Conservation (phyloP, 2,113 vertebrate genomes). For the Polypterus senegalus region DNA sequence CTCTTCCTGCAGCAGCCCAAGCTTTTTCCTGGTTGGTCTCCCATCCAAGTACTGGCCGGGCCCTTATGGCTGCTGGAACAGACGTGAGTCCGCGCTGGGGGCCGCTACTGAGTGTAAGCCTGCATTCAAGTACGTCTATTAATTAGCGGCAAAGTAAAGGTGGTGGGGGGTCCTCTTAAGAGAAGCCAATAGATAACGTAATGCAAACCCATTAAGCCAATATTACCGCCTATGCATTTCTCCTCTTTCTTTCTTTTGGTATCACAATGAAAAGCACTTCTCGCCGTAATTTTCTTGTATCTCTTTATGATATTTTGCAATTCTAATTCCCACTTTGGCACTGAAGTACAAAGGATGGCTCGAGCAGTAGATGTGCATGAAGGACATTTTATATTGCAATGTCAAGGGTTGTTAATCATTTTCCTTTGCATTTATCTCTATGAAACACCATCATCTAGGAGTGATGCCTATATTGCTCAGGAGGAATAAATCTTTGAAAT, state of each 20-base stretch:
- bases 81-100: too few species aligned
- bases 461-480: constrained; percentile 15
- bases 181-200: constrained; percentile 7
- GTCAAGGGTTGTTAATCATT: constrained; percentile 41
- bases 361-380: constrained; percentile 30
- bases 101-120: constrained; percentile 8
- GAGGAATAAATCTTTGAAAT: constrained; percentile 29
- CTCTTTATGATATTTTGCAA: constrained; percentile 36
- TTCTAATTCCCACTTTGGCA: constrained; percentile 40
- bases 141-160: constrained; percentile 16
- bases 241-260: constrained; percentile 22
- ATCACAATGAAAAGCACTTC: constrained; percentile 30
- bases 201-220: constrained; percentile 11
- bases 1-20: too few species aligned
- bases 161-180: neutral
- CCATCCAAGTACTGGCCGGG: too few species aligned
- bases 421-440: constrained; percentile 21
- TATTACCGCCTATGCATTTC: constrained; percentile 31
- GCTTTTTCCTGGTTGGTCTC: too few species aligned
- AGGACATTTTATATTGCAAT: constrained; percentile 39
- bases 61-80: too few species aligned
- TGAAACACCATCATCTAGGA: constrained; percentile 22
- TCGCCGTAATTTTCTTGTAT: constrained; percentile 34
- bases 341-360: constrained; percentile 32
- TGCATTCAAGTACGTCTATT: constrained; percentile 17